Evolutionary conservation across 2,888 invertebrate genomes (phyloP), one percentile per base, ranked within the genome.

Genomic region (Cheilosia pagana): DNA sequence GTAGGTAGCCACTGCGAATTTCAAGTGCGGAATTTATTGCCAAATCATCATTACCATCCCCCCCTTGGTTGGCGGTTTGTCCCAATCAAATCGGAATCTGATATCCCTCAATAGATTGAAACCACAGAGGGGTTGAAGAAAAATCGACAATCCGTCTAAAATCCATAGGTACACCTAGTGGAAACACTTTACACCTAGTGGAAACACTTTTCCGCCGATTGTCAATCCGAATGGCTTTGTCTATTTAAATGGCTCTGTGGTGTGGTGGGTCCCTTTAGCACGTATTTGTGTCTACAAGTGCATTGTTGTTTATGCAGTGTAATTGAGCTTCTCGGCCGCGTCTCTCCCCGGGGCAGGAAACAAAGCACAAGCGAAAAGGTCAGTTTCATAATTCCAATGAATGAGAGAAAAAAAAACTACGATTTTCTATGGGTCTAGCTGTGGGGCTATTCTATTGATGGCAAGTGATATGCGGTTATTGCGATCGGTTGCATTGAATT

Each of bases 381-480:
- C 85, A 76, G 57, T 76, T 85, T 85, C 85, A 81, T 76, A 76
- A 81, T 81, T 85, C 67, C 71, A 25, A 16, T 39, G 43, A 75
- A 68, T 35, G 45, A 48, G 31, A 1, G n/a, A 10, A 28, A n/a
- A 31, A 2, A 19, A 41, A 62, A 63, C 28, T 70, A 52, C 8
- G 45, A 57, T n/a, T n/a, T n/a, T n/a, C n/a, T n/a, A n/a, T n/a
- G 39, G 28, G 16, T 59, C 25, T 45, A 2, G 25, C 23, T 41
- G 16, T 28, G n/a, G 48, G 41, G 43, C 70, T 45, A 3, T 45
- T 76, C 35, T 65, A 70, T 76, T 81, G 75, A 81, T 85, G 75
- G 85, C 75, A 71, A 81, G 81, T 71, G 81, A 85, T 85, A 85
- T 71, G 85, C 81, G 81, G 81, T 85, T 81, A 81, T 81, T 85